Conservation (phyloP, 2,888 invertebrate genomes). For the Lochmaea capreae region DNA sequence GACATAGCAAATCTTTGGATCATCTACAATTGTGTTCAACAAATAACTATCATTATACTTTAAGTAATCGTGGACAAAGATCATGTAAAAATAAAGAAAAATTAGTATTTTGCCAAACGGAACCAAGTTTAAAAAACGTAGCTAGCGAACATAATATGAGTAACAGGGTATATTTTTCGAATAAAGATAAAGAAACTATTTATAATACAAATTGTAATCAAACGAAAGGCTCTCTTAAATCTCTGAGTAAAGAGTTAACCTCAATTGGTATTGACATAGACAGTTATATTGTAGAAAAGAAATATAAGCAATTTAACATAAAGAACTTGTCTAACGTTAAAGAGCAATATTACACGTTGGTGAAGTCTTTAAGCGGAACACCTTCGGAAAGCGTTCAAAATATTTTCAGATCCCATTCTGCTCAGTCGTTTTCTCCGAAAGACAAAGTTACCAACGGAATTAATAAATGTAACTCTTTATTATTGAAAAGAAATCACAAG, state of each 20-base stretch:
- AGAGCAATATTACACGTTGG: conserved; percentile 49
- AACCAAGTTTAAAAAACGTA: conserved; percentile 51
- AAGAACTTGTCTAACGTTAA: conserved; percentile 48
- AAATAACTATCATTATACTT: conserved; percentile 54
- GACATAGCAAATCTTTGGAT: conserved; percentile 86
- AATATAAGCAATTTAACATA: conserved; percentile 51
- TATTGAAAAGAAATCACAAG: conserved; percentile 47
- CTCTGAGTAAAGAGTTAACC: conserved; percentile 22
- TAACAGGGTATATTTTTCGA: conserved; percentile 43
- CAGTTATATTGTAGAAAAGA: conserved; percentile 45
- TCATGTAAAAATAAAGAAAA: conserved; percentile 32
- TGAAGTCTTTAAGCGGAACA: conserved; percentile 54
- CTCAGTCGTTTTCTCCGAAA: conserved; percentile 63
- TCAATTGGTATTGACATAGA: conserved; percentile 34
- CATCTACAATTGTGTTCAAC: conserved; percentile 72
- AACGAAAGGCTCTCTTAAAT: conserved; percentile 19
- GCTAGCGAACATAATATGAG: conserved; percentile 55
- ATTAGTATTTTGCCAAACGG: conserved; percentile 45
- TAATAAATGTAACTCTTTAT: conserved; percentile 53
- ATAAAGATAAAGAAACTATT: conserved; percentile 43
- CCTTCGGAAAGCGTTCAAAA: conserved; percentile 48
- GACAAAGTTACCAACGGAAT: conserved; percentile 64
- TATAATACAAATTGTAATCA: conserved; percentile 34
- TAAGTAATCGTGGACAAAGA: conserved; percentile 44
- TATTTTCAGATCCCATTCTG: conserved; percentile 54